Base-by-base conservation (phyloP, 2,888 invertebrate genomes). In the Dromius quadrimaculatus region DNA sequence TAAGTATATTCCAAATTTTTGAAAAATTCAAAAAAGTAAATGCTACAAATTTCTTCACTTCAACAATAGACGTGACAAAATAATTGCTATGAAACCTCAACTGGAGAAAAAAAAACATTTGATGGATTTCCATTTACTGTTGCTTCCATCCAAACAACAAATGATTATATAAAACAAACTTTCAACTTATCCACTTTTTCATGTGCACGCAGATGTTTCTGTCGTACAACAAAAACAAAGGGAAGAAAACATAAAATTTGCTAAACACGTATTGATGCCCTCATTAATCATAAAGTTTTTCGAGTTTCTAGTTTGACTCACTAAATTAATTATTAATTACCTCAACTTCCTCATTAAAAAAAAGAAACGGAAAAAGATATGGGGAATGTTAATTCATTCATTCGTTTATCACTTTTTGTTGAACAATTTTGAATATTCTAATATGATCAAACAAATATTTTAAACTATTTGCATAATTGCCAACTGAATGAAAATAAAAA, bases 91-190 rank as follows among this genome's bases (percentile, higher is more conserved):
- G n/a, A n/a, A n/a, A n/a, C n/a, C n/a, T n/a, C n/a, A n/a, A n/a
- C n/a, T n/a, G n/a, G n/a, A n/a, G n/a, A n/a, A n/a, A n/a, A n/a
- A n/a, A n/a, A n/a, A n/a, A n/a, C n/a, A n/a, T n/a, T n/a, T n/a
- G n/a, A n/a, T n/a, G n/a, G n/a, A n/a, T n/a, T n/a, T n/a, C n/a
- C n/a, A n/a, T n/a, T n/a, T n/a, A n/a, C 75, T 76, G 76, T 70
- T 61, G 72, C 73, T 76, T 76, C 76, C 76, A 74, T 74, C 73
- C 75, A 71, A 68, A 75, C 75, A 75, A 77, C 76, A 76, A 76
- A 74, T 74, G 74, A 74, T 74, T 73, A 73, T 74, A 72, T 76
- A 75, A 74, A 74, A 75, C 74, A 75, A 73, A 68, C 73, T 74
- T 71, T 72, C 71, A 72, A 72, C 68, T 72, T 61, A 47, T 65